Base-by-base conservation (phyloP, 1,140 invertebrate species). In the Pogonomyrmex barbatus region DNA sequence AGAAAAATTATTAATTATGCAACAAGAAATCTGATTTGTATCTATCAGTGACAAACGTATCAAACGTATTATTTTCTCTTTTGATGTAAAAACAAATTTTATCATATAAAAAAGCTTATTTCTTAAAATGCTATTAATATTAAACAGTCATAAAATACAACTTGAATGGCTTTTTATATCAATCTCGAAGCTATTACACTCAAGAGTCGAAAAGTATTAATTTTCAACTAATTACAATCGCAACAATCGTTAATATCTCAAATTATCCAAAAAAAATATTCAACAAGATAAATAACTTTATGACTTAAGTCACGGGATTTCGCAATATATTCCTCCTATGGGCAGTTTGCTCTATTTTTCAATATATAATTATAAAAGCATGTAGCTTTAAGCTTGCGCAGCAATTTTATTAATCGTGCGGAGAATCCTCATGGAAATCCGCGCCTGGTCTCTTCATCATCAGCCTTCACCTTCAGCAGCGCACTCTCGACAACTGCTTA, bases 401-500 rank as follows among this genome's bases (percentile, higher is more conserved):
- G 14, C 24, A 42, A 36, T 47, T 45, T 45, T 24, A 30, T 45
- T 42, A 52, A 62, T 30, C 10, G 36, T 39, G 14, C 24, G 24
- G 33, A 45, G 24, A 17, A 42, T n/a, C 36, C 12, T n/a, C 30
- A 8, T 42, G 14, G 9, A 71, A 33, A 50, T 45, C 52, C 9
- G 10, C 17, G 30, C 4, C 42, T n/a, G 68, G 1, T 54, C 68
- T 52, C 36, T 24, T 63, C 58, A 0, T 75, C 12, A 14, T 36
- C 2, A 6, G 6, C 5, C 24, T 9, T 4, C 58, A 8, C 24
- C n/a, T 52, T 79, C 75, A 90, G 30, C 86, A 86, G 39, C 83
- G 86, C 3, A 81, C 62, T 75, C 86, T 91, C 10, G 91, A 91
- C 9, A 89, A 33, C 30, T 90, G 85, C 36, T 92, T 92, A 45